Conservation (phyloP, 2,113 vertebrate genomes). For the Paraplagusia blochii region DNA sequence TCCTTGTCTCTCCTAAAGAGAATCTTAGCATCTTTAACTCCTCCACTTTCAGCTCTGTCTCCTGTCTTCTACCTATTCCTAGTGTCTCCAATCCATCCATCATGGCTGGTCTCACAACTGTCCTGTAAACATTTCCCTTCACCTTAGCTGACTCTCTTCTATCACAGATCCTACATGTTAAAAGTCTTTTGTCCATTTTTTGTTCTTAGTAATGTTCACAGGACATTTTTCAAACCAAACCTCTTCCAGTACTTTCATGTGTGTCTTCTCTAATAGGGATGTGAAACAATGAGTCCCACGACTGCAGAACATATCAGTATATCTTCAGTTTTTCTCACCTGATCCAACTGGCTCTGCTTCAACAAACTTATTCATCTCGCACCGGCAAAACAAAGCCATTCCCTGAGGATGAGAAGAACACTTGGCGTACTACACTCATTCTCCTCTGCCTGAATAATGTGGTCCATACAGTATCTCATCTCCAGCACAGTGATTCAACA, state of each 20-base stretch:
- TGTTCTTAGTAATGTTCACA: no score
- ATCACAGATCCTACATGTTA: no score
- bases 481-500: constrained; percentile 13
- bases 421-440: constrained; percentile 20
- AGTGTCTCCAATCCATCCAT: no score
- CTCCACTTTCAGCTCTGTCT: no score
- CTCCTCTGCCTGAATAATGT: constrained; percentile 1
- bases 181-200: no score
- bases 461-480: constrained; percentile 10
- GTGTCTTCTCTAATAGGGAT: neutral
- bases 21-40: no score
- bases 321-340: constrained; percentile 13
- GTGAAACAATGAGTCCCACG: constrained; percentile 36
- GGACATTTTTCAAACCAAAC: no score
- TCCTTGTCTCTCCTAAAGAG: no score
- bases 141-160: no score
- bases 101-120: no score
- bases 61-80: no score
- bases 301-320: constrained; percentile 21
- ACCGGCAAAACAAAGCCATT: constrained; percentile 28
- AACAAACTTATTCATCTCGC: constrained; percentile 22
- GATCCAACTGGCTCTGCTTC: constrained; percentile 43
- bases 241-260: neutral
- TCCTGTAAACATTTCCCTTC: no score
- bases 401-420: constrained; percentile 38